Conservation (phyloP, 1,140 invertebrate species). For the Zelostemma sp. region DNA sequence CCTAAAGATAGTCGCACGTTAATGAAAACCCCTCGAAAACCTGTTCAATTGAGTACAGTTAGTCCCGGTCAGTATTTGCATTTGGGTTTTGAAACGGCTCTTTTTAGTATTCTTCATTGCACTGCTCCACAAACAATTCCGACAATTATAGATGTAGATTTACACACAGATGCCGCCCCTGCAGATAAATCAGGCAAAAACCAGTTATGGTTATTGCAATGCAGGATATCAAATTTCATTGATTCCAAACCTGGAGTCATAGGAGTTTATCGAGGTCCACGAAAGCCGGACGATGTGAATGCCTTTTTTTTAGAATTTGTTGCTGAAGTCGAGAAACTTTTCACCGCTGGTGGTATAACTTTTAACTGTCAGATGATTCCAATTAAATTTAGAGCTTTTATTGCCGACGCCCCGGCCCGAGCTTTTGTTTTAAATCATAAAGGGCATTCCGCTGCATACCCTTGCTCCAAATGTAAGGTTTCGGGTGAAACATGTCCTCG, state of each 20-base stretch:
- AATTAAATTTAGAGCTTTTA: slow-evolving; percentile 11
- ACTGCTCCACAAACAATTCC: neutral
- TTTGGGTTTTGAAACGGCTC: slow-evolving; percentile 9
- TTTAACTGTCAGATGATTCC: neutral
- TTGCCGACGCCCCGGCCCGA: slow-evolving; percentile 20
- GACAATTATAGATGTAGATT: slow-evolving; percentile 10
- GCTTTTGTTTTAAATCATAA: slow-evolving; percentile 24
- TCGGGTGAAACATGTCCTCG: neutral
- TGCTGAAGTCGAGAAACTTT: neutral
- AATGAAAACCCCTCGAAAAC: slow-evolving; percentile 17
- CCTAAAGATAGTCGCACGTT: neutral
- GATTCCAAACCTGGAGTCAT: slow-evolving; percentile 8
- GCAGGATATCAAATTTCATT: slow-evolving; percentile 19
- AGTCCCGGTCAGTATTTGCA: slow-evolving; percentile 19
- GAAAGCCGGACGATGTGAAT: neutral
- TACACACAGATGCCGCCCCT: slow-evolving; percentile 17
- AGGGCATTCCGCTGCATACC: slow-evolving; percentile 7
- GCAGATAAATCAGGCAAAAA: neutral
- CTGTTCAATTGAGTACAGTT: neutral
- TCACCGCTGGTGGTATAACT: neutral
- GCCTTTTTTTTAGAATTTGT: neutral
- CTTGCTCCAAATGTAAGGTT: slow-evolving; percentile 28
- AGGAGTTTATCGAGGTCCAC: slow-evolving; percentile 18
- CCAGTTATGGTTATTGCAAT: slow-evolving; percentile 24
- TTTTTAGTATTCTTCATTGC: slow-evolving; percentile 1